A percentile compares a stretch with the other conserved stretches of the same genome.
Conservation (phyloP, 2,797 vertebrate genomes). For the Sciurus vulgaris region DNA sequence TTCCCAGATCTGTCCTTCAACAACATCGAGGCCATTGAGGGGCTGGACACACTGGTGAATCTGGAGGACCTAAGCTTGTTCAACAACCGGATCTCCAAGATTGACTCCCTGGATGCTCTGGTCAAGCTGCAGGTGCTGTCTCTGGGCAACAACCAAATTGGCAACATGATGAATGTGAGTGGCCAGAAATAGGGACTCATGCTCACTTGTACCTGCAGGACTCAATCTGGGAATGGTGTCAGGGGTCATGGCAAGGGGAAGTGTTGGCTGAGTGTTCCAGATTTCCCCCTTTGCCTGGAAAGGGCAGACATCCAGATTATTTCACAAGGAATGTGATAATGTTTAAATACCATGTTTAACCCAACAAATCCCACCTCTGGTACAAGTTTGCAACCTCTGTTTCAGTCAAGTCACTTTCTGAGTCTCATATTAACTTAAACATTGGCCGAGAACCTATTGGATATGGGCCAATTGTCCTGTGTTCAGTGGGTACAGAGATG, state of each 20-base stretch:
- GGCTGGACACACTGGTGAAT: constrained; percentile 91
- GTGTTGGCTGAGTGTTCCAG: neutral
- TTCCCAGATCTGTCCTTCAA: constrained; percentile 96
- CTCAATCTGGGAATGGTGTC: neutral
- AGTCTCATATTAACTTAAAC: neutral
- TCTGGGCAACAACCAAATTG: constrained; percentile 92
- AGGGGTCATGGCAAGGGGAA: neutral
- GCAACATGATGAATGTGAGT: constrained; percentile 91
- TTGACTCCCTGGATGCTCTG: constrained; percentile 93
- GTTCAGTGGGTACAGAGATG: neutral
- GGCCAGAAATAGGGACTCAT: neutral
- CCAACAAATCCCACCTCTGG: neutral
- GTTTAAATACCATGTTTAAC: neutral
- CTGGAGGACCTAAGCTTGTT: constrained; percentile 94
- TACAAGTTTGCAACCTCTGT: neutral
- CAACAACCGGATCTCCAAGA: constrained; percentile 92
- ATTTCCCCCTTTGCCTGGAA: neutral
- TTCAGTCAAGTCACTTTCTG: neutral
- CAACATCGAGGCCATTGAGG: constrained; percentile 94
- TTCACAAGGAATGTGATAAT: neutral
- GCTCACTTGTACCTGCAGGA: neutral
- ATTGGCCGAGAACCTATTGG: neutral
- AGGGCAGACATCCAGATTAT: neutral
- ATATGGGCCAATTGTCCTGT: neutral
- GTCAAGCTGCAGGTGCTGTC: constrained; percentile 92